A percentile compares a stretch with the other conserved stretches of the same genome.
Evolutionary conservation across 2,113 vertebrate genomes (phyloP).

Genomic region (Alaudala cheleensis): DNA sequence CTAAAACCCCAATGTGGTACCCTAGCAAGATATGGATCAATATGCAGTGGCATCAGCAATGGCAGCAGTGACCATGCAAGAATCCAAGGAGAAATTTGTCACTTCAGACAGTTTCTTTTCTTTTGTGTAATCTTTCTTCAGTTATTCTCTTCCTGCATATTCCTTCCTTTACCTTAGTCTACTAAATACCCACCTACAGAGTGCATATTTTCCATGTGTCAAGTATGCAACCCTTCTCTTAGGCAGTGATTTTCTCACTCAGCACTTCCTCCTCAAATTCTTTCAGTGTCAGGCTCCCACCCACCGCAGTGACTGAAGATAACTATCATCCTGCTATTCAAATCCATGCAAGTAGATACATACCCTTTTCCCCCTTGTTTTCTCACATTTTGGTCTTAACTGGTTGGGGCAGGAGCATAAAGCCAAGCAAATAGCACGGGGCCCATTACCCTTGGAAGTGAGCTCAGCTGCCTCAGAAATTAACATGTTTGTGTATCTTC

Average conservation of each 20-base stretch:
- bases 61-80: background rate
- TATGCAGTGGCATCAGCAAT: background rate
- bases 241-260: conserved; percentile 57
- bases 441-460: background rate
- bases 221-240: conserved; percentile 36
- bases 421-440: background rate
- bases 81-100: background rate
- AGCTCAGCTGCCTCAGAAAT: background rate
- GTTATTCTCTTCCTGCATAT: background rate
- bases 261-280: conserved; percentile 65
- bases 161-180: background rate
- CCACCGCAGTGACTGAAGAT: conserved; percentile 51
- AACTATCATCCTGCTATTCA: conserved; percentile 55
- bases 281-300: conserved; percentile 51
- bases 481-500: background rate
- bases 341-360: conserved; percentile 50
- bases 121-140: background rate
- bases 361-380: conserved; percentile 12
- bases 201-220: conserved; percentile 43
- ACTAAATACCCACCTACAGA: conserved; percentile 45
- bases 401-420: conserved; percentile 1
- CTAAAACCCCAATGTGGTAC: background rate
- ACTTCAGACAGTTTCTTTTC: background rate
- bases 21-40: background rate
- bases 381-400: conserved; percentile 21